A percentile compares a stretch with the other conserved stretches of the same genome.
Conservation (phyloP, 2,113 vertebrate genomes). For the Anser cygnoides region DNA sequence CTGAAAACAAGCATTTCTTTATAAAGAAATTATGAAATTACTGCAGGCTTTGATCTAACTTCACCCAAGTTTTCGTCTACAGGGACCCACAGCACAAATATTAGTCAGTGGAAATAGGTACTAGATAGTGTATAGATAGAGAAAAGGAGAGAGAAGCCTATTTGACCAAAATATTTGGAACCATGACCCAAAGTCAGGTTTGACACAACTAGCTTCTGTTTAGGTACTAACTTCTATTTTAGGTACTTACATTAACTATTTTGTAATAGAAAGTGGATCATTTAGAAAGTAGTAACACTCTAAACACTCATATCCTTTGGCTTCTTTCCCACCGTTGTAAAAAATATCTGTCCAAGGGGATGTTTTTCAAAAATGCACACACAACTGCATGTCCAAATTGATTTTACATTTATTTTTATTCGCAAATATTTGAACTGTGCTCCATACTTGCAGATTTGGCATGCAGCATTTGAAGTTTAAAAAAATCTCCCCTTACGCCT, state of each 20-base stretch:
- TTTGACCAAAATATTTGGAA: constrained; percentile 60
- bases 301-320: background rate
- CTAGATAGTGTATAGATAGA: background rate
- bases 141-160: background rate
- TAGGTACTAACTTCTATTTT: background rate
- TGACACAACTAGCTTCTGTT: constrained; percentile 10
- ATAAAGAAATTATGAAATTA: constrained; percentile 65
- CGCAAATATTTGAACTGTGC: constrained; percentile 21
- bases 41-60: constrained; percentile 59
- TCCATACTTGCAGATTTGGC: background rate
- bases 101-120: background rate
- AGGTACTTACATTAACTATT: background rate
- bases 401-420: background rate
- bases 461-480: background rate
- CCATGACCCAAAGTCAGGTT: constrained; percentile 30
- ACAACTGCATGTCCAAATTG: background rate
- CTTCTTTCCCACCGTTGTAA: constrained; percentile 1
- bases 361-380: background rate
- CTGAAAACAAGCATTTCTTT: constrained; percentile 43
- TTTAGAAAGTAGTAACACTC: background rate
- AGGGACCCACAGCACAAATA: constrained; percentile 5
- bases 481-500: constrained; percentile 8
- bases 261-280: background rate
- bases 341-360: background rate
- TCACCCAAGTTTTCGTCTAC: constrained; percentile 55